A percentile compares a stretch with the other conserved stretches of the same genome.
These are phyloP conservation scores for Thomomys bottae DNA, from an alignment of 2,113 vertebrate genomes.

Conservation along the genomic window DNA sequence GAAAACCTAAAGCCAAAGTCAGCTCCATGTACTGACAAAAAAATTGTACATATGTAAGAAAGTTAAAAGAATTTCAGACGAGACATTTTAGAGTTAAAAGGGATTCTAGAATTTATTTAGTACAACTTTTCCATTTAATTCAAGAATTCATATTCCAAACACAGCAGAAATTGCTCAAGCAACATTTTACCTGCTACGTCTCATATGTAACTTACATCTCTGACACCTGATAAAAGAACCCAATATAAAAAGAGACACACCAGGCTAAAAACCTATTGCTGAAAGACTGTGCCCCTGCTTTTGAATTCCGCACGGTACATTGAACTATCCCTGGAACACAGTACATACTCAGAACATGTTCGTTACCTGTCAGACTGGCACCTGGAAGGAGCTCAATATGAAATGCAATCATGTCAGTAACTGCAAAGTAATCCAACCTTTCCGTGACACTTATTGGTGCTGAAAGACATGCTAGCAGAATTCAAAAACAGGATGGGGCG, in stretches of 20 bases:
- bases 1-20: background rate
- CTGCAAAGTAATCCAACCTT: background rate
- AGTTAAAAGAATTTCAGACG: background rate
- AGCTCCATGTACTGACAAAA: background rate
- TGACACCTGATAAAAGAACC: background rate
- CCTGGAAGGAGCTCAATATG: background rate
- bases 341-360: background rate
- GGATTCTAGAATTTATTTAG: background rate
- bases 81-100: background rate
- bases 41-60: background rate
- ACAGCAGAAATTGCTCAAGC: background rate
- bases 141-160: background rate
- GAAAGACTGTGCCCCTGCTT: background rate
- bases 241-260: slow-evolving; percentile 6
- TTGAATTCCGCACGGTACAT: background rate
- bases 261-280: background rate
- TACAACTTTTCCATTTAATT: background rate
- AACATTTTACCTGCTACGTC: background rate
- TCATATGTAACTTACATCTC: background rate
- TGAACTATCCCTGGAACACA: background rate
- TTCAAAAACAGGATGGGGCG: background rate
- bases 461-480: background rate
- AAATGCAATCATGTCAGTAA: slow-evolving; percentile 24
- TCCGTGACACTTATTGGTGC: background rate
- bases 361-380: background rate